These are phyloP conservation scores for Malurus elegans DNA, from an alignment of 2,113 vertebrate genomes.

Conservation along the genomic window DNA sequence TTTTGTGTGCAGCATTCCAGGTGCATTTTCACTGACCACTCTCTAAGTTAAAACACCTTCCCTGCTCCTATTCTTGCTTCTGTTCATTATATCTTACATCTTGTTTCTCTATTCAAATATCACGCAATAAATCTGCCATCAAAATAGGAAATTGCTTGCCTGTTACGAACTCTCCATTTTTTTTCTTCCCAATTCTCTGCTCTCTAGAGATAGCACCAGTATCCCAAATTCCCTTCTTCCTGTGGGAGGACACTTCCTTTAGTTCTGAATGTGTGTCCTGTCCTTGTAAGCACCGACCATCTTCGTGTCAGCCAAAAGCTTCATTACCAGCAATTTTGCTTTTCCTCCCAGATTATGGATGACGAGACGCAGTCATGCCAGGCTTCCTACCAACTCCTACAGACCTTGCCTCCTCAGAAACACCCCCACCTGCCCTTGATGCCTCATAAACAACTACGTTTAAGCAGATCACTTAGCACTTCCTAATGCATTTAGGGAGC, in stretches of 20 bases:
- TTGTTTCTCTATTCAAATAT: neutral
- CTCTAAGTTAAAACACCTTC: neutral
- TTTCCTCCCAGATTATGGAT: neutral
- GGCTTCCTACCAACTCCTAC: neutral
- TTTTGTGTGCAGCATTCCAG: neutral
- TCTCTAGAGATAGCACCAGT: neutral
- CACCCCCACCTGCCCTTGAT: neutral
- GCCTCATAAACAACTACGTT: conserved; percentile 11
- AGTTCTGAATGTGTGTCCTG: neutral
- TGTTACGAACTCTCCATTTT: neutral
- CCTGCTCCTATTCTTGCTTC: neutral
- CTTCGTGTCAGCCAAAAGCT: neutral
- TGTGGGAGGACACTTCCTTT: neutral
- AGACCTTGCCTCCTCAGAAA: neutral
- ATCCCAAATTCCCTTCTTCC: neutral
- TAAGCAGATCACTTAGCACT: neutral
- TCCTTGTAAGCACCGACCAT: neutral
- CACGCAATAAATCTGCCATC: neutral
- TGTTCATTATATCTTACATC: neutral
- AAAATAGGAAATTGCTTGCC: neutral
- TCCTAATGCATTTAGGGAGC: conserved; percentile 8
- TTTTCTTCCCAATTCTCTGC: neutral
- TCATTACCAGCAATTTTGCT: neutral
- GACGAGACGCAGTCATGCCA: neutral
- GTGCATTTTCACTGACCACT: neutral